These are phyloP conservation scores for Nibea coibor DNA, from an alignment of 2,113 vertebrate species.

Conservation along the genomic window DNA sequence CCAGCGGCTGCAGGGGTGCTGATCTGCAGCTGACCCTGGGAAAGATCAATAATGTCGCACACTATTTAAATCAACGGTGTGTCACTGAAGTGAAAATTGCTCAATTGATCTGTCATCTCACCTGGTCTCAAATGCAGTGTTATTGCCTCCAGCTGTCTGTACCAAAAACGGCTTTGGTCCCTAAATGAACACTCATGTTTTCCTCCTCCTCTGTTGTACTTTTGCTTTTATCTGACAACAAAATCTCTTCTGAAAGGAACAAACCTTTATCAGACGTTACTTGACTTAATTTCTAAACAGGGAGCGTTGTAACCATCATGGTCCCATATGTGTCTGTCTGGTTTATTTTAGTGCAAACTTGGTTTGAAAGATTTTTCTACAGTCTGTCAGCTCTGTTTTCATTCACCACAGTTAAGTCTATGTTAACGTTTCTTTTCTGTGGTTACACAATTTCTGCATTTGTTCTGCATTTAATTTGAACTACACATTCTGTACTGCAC, in stretches of 20 bases:
- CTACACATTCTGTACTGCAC: neutral
- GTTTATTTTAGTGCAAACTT: conserved; percentile 5
- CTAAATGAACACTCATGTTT: neutral
- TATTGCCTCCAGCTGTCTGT: neutral
- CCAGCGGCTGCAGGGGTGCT: neutral
- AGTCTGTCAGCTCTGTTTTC: neutral
- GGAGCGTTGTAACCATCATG: neutral
- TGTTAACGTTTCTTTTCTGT: conserved; percentile 28
- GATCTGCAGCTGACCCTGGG: conserved; percentile 18
- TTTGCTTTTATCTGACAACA: conserved; percentile 9
- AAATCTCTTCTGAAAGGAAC: neutral
- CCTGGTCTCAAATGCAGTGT: neutral
- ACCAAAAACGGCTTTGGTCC: neutral
- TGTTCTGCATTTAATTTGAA: neutral
- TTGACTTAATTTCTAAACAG: neutral
- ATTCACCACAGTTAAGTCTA: neutral
- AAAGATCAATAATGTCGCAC: neutral
- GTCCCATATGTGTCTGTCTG: neutral
- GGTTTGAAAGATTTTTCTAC: conserved; percentile 4
- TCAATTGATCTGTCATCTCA: conserved; percentile 10
- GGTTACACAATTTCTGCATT: conserved; percentile 22
- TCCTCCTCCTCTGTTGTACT: neutral
- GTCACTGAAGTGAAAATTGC: neutral
- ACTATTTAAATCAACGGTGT: neutral
- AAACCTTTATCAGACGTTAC: neutral